These are phyloP conservation scores for Dichetophora obliterata DNA, from an alignment of 2,888 invertebrate genomes.

Conservation along the genomic window DNA sequence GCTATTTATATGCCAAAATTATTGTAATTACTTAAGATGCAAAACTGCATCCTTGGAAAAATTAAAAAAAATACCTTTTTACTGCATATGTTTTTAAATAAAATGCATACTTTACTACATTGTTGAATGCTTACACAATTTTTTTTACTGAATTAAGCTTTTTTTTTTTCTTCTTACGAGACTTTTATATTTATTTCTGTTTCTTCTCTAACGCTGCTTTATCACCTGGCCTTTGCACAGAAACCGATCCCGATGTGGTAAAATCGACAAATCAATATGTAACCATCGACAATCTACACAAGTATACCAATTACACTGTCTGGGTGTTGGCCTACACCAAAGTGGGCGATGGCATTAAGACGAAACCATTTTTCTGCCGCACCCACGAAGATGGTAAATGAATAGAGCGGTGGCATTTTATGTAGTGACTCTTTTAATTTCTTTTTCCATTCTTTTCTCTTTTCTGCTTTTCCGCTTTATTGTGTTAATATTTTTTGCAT, in stretches of 20 bases:
- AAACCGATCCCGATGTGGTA: slow-evolving; percentile 82
- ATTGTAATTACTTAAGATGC: too few relatives aligned
- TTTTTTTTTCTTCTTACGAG: too few relatives aligned
- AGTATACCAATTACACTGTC: slow-evolving; percentile 93
- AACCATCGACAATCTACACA: slow-evolving; percentile 79
- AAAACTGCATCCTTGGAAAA: too few relatives aligned
- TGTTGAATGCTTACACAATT: too few relatives aligned
- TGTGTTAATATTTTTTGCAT: slow-evolving; percentile 10
- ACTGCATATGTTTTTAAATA: too few relatives aligned
- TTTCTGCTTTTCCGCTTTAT: background rate
- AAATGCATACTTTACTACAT: too few relatives aligned
- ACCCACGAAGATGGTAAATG: slow-evolving; percentile 89
- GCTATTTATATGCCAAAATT: too few relatives aligned
- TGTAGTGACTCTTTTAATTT: background rate
- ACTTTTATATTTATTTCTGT: background rate
- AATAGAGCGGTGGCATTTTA: background rate
- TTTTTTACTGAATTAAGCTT: too few relatives aligned
- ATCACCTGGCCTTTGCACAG: slow-evolving; percentile 67
- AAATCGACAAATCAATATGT: slow-evolving; percentile 73
- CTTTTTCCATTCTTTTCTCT: too few relatives aligned
- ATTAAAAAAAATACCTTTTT: too few relatives aligned
- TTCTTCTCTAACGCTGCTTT: background rate
- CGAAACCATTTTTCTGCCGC: slow-evolving; percentile 85
- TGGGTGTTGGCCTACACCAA: slow-evolving; percentile 90
- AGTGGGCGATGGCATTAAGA: slow-evolving; percentile 89